Percentiles rank a stretch among this genome's conserved stretches.
Conservation (phyloP, 2,113 vertebrate genomes). For the Psophia crepitans region DNA sequence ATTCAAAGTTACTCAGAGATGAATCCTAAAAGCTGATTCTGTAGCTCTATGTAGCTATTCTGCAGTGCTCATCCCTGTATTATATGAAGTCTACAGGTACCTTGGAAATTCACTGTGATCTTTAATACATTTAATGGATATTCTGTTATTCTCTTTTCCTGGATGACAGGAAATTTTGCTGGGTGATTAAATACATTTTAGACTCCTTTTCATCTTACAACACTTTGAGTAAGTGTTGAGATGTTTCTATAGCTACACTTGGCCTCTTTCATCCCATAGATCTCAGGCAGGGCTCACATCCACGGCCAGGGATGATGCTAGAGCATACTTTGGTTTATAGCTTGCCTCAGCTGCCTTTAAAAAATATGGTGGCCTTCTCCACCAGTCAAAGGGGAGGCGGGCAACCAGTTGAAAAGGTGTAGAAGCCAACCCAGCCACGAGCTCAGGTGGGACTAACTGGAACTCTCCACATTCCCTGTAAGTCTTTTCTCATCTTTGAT, state of each 20-base stretch:
- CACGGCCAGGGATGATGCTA: neutral
- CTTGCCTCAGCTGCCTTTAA: neutral
- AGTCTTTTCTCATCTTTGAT: conserved; percentile 21
- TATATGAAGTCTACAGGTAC: neutral
- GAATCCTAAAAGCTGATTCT: neutral
- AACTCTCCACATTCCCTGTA: neutral
- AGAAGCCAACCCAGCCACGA: neutral
- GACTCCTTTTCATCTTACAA: neutral
- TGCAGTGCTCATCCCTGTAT: neutral
- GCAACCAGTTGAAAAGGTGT: neutral
- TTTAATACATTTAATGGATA: neutral
- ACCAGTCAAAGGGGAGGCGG: neutral
- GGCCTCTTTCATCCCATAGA: neutral
- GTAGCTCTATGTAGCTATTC: neutral
- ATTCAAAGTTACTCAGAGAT: neutral
- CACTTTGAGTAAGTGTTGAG: neutral
- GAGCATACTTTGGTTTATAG: neutral
- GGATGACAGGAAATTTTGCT: neutral
- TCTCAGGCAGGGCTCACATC: neutral
- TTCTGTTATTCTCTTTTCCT: neutral
- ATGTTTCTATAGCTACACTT: neutral
- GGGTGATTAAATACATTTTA: neutral
- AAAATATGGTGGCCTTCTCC: neutral
- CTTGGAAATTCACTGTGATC: neutral
- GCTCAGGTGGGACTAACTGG: neutral